Evolutionary conservation across 1,140 invertebrate genomes (phyloP).

Genomic region (Cotesia chilonis): DNA sequence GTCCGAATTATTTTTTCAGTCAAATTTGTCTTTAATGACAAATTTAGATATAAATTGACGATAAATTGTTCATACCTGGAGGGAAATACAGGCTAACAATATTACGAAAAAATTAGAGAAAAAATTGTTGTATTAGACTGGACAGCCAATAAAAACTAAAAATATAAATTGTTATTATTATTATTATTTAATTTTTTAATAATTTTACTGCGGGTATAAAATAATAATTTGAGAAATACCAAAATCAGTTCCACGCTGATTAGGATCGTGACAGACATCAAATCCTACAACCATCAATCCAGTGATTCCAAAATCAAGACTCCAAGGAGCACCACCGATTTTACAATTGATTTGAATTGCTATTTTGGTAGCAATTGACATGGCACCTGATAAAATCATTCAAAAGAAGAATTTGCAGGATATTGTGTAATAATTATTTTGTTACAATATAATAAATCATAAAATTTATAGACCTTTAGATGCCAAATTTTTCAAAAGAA

Average conservation of each 20-base stretch:
- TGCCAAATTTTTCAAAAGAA: conserved; percentile 70
- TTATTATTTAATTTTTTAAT: neutral
- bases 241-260: conserved; percentile 70
- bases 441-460: too few species aligned
- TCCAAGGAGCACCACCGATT: conserved; percentile 88
- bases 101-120: too few species aligned
- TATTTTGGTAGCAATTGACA: conserved; percentile 89
- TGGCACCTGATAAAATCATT: conserved; percentile 46
- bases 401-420: too few species aligned
- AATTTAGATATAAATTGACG: too few species aligned
- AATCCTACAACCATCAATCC: conserved; percentile 86
- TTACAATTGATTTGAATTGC: conserved; percentile 89
- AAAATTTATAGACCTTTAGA: conserved; percentile 48
- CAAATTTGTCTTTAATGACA: too few species aligned
- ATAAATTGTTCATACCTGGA: too few species aligned
- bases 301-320: conserved; percentile 73
- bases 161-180: conserved; percentile 9
- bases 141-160: too few species aligned
- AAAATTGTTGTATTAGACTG: too few species aligned
- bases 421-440: too few species aligned
- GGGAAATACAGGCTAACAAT: neutral
- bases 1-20: too few species aligned
- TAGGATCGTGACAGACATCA: conserved; percentile 85
- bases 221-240: conserved; percentile 56
- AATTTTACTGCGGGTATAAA: conserved; percentile 3